These are phyloP conservation scores for Furcula furcula DNA, from an alignment of 2,888 invertebrate species.

Conservation along the genomic window DNA sequence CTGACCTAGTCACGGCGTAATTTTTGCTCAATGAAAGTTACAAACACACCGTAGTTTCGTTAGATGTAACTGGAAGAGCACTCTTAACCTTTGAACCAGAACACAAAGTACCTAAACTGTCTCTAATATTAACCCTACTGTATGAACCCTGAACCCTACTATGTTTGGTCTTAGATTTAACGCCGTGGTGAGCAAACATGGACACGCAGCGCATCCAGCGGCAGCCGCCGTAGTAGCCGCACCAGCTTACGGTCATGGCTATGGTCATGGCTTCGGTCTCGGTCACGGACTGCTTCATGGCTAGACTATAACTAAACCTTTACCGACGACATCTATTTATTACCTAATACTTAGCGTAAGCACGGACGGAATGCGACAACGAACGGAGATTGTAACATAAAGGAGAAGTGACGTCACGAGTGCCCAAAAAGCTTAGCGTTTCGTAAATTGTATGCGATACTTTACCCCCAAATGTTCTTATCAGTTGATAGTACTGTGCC, in stretches of 20 bases:
- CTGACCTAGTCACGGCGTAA: too few species aligned
- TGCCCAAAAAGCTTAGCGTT: conserved; percentile 54
- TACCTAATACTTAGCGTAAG: conserved; percentile 59
- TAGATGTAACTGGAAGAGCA: too few species aligned
- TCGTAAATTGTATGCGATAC: conserved; percentile 72
- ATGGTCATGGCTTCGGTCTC: conserved; percentile 19
- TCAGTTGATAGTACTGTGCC: conserved; percentile 27
- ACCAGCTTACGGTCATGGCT: conserved; percentile 34
- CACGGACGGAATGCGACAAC: conserved; percentile 62
- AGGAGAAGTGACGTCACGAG: conserved; percentile 19
- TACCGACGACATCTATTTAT: conserved; percentile 61
- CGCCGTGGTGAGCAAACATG: conserved; percentile 80
- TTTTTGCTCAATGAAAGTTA: too few species aligned
- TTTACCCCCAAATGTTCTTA: conserved; percentile 58
- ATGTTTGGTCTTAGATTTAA: too few species aligned
- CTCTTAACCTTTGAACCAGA: too few species aligned
- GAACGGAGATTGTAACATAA: conserved; percentile 43
- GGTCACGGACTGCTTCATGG: conserved; percentile 60
- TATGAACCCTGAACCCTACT: too few species aligned
- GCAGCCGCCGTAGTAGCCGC: conserved; percentile 57
- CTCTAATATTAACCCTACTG: too few species aligned
- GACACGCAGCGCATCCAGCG: conserved; percentile 80
- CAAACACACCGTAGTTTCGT: too few species aligned
- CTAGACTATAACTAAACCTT: conserved; percentile 35
- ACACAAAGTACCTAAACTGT: too few species aligned